Percentiles rank a stretch among this genome's conserved stretches.
These are phyloP conservation scores for Chondrosia reniformis DNA, from an alignment of 37 sponge, comb jelly and placozoan species.

Conservation along the genomic window DNA sequence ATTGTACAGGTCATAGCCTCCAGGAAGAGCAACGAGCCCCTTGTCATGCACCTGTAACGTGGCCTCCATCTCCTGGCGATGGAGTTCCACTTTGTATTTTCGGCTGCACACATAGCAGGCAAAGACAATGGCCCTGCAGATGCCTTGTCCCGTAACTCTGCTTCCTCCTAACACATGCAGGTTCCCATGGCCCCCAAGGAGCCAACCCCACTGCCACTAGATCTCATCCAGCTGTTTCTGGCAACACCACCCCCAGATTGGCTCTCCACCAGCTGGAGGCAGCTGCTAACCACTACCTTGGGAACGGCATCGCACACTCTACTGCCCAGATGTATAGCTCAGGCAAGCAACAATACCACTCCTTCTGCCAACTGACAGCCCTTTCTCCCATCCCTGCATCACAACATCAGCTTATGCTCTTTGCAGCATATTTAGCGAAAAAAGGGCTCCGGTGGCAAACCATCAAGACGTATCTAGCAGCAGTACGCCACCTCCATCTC, in stretches of 20 bases:
- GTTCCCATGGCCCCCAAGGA: background rate
- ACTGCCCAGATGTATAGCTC: background rate
- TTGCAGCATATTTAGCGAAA: background rate
- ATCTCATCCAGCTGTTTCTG: background rate
- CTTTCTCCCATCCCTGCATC: background rate
- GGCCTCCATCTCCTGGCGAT: background rate
- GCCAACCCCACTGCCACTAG: background rate
- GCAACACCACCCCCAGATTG: background rate
- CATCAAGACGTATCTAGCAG: conserved; percentile 16
- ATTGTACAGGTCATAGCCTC: background rate
- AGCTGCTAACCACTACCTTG: too few species aligned
- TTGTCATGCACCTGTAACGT: conserved; percentile 3
- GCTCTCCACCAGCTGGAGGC: conserved; percentile 3
- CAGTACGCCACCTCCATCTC: background rate
- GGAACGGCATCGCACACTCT: conserved; percentile 14
- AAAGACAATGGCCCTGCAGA: background rate
- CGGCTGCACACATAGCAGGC: background rate
- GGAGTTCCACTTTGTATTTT: background rate
- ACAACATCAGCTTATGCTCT: conserved; percentile 2
- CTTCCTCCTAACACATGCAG: background rate
- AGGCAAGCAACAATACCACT: background rate
- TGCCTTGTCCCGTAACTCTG: background rate
- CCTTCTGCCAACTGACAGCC: background rate
- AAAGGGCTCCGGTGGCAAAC: background rate
- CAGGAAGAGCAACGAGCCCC: background rate